Percentiles rank a stretch among this genome's conserved stretches.
Conservation (phyloP, 2,113 vertebrate species). For the Grammomys dolichurus region DNA sequence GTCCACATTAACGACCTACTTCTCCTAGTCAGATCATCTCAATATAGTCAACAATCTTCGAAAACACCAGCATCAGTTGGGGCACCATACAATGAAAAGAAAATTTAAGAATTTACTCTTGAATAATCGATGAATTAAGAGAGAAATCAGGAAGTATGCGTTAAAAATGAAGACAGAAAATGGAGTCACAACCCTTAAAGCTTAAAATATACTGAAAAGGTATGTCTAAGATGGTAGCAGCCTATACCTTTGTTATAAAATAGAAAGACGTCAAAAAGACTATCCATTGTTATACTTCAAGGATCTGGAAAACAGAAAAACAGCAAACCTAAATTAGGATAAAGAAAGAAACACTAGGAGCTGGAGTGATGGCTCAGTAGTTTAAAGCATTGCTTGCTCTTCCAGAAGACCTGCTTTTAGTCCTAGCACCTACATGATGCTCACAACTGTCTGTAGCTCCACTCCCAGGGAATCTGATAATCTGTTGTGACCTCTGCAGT, state of each 20-base stretch:
- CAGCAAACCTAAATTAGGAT: not conserved
- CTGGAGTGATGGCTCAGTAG: not conserved
- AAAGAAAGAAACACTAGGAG: not conserved
- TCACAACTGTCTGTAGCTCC: not conserved
- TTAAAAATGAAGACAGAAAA: not conserved
- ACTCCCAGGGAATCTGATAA: not conserved
- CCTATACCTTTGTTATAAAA: not conserved
- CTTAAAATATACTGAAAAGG: too few species aligned
- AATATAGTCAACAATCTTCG: not conserved
- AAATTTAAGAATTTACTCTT: not conserved
- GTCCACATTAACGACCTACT: too few species aligned
- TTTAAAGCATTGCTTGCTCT: too few species aligned
- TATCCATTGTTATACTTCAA: not conserved
- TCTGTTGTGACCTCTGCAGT: not conserved
- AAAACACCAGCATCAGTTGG: not conserved
- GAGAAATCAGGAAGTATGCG: not conserved
- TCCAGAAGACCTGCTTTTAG: not conserved
- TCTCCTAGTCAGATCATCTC: not conserved
- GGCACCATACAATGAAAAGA: not conserved
- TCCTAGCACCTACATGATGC: rapidly evolving
- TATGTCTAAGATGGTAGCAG: too few species aligned
- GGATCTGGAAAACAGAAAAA: not conserved
- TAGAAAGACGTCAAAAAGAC: not conserved
- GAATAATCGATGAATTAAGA: not conserved
- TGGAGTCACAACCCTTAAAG: not conserved